Evolutionary conservation across 92 coral and sea anemone genomes (phyloP).

Genomic region (Muricea muricata): DNA sequence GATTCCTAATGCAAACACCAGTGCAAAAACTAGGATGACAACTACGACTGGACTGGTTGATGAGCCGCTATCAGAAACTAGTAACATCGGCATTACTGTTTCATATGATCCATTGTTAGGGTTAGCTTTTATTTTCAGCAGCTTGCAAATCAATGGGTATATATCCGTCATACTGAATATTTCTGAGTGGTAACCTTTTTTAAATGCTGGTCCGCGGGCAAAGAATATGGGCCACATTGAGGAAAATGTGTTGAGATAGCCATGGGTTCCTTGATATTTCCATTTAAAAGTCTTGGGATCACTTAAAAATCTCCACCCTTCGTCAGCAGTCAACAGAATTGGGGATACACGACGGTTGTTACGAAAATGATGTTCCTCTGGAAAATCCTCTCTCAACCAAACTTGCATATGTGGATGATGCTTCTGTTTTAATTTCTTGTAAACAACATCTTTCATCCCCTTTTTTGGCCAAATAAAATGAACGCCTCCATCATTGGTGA

Average conservation of each 20-base stretch:
- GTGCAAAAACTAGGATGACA: conserved; percentile 1
- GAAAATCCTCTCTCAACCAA: conserved; percentile 74
- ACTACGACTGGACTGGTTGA: neutral
- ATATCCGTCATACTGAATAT: conserved; percentile 75
- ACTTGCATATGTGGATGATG: conserved; percentile 69
- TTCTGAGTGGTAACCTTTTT: conserved; percentile 51
- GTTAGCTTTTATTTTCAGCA: conserved; percentile 70
- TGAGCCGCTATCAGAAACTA: neutral
- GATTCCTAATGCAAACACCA: conserved; percentile 3
- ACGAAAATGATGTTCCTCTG: conserved; percentile 62
- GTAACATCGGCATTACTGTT: neutral
- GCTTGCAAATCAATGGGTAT: conserved; percentile 77
- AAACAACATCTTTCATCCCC: conserved; percentile 59
- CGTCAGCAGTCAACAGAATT: conserved; percentile 68
- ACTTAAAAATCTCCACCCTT: conserved; percentile 74
- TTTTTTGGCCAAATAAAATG: conserved; percentile 61
- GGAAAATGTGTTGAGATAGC: conserved; percentile 62
- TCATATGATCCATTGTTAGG: conserved; percentile 86
- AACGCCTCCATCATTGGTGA: conserved; percentile 34
- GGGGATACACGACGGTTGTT: conserved; percentile 74
- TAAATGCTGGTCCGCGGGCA: conserved; percentile 91
- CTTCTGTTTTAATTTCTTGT: conserved; percentile 63
- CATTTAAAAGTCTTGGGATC: neutral
- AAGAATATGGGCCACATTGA: conserved; percentile 76
- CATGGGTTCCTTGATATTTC: conserved; percentile 60